phyloP scores from a whole-genome alignment of 2,797 vertebrate genomes.

The Bradypus variegatus region DNA sequence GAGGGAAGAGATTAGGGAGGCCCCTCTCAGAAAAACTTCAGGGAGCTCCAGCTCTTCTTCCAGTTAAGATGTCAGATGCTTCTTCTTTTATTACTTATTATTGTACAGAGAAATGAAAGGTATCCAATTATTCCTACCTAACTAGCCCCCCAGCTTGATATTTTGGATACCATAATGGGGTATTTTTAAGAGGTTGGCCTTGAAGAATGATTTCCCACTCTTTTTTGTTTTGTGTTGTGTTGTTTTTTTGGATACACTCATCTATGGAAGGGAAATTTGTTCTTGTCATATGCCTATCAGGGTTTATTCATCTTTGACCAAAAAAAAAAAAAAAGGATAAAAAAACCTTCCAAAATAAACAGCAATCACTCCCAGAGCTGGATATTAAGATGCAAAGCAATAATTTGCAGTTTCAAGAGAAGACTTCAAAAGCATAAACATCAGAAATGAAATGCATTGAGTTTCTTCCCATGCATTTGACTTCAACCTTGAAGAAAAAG shows the following conservation, averaged over 20 bases:
- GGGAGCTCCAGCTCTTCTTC: neutral
- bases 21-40: neutral
- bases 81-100: neutral
- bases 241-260: neutral
- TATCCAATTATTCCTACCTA: neutral
- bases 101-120: neutral
- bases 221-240: neutral
- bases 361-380: neutral
- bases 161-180: neutral
- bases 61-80: neutral
- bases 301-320: neutral
- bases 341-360: slow-evolving; percentile 2
- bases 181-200: neutral
- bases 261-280: neutral
- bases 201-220: neutral
- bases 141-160: neutral
- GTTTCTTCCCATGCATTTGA: slow-evolving; percentile 48
- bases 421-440: slow-evolving; percentile 58
- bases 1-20: slow-evolving; percentile 46
- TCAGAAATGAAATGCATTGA: slow-evolving; percentile 39
- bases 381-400: slow-evolving; percentile 38
- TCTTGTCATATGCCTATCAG: neutral
- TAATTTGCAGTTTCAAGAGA: slow-evolving; percentile 45
- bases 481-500: slow-evolving; percentile 55
- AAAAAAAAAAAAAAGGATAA: neutral